Conservation (phyloP, 2,797 vertebrate species). For the Muscicapa comitata region DNA sequence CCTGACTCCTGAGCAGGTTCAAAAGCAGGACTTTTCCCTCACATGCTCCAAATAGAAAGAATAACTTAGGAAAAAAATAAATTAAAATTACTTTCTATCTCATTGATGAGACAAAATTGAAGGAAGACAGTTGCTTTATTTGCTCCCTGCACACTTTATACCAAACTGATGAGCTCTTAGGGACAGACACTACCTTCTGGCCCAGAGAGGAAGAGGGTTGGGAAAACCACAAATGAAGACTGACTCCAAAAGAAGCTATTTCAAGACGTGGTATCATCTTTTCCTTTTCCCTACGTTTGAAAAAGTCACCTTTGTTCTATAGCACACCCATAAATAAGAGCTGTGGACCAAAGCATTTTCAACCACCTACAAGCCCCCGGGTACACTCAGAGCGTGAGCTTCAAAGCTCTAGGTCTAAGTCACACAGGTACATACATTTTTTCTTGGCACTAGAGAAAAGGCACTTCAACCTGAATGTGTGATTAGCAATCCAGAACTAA, state of each 20-base stretch:
- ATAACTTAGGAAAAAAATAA: background rate
- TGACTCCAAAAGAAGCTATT: background rate
- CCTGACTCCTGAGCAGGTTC: background rate
- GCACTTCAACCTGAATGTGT: background rate
- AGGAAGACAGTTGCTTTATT: background rate
- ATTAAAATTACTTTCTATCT: background rate
- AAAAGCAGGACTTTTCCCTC: background rate
- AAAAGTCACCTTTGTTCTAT: background rate
- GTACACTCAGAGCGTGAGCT: background rate
- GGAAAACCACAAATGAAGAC: background rate
- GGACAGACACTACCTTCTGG: background rate
- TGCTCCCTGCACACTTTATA: background rate
- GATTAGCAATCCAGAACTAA: background rate
- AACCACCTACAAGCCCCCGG: background rate
- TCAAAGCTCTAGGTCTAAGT: background rate
- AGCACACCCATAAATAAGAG: background rate
- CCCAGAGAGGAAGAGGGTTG: background rate
- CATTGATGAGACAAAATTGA: background rate
- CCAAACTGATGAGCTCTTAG: background rate
- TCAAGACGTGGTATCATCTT: background rate
- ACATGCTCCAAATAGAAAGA: background rate
- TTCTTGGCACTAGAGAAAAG: background rate
- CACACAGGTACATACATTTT: background rate
- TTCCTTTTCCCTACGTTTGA: background rate
- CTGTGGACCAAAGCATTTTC: background rate